Percentiles rank a stretch among this genome's conserved stretches.
phyloP scores from a whole-genome alignment of 2,113 vertebrate genomes.

The Syngnathus scovelli region DNA sequence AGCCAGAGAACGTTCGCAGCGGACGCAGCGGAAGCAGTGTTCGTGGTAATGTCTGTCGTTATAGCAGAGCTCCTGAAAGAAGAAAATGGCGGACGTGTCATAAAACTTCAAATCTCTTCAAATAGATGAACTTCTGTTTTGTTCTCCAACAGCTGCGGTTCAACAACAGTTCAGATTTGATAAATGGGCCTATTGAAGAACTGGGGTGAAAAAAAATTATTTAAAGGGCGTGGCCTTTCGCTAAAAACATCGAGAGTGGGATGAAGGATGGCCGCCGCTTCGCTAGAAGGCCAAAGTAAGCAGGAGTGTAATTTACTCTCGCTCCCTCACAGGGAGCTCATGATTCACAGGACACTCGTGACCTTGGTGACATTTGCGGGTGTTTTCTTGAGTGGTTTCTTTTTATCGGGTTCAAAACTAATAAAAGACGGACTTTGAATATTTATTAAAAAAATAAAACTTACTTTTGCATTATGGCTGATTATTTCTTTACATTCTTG shows the following conservation, averaged over 20 bases:
- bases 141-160: constrained; percentile 29
- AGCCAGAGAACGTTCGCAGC: constrained; percentile 85
- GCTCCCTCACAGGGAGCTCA: constrained; percentile 33
- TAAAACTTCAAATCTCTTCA: not conserved
- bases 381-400: constrained; percentile 22
- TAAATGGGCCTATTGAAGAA: constrained; percentile 29
- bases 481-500: constrained; percentile 89
- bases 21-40: constrained; percentile 90
- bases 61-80: constrained; percentile 85
- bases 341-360: constrained; percentile 37
- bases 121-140: not conserved
- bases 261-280: constrained; percentile 27
- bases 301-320: constrained; percentile 44
- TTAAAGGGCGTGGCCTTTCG: constrained; percentile 27
- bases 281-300: constrained; percentile 47
- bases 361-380: constrained; percentile 27
- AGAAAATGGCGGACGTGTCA: not conserved
- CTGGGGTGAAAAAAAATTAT: constrained; percentile 8
- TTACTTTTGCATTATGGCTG: constrained; percentile 84
- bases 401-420: not conserved
- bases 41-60: constrained; percentile 89
- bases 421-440: no score
- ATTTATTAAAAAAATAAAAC: constrained; percentile 13
- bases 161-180: constrained; percentile 36
- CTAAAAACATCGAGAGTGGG: constrained; percentile 6